These are phyloP conservation scores for Brachymystax lenok DNA, from an alignment of 2,797 vertebrate genomes.

Conservation along the genomic window DNA sequence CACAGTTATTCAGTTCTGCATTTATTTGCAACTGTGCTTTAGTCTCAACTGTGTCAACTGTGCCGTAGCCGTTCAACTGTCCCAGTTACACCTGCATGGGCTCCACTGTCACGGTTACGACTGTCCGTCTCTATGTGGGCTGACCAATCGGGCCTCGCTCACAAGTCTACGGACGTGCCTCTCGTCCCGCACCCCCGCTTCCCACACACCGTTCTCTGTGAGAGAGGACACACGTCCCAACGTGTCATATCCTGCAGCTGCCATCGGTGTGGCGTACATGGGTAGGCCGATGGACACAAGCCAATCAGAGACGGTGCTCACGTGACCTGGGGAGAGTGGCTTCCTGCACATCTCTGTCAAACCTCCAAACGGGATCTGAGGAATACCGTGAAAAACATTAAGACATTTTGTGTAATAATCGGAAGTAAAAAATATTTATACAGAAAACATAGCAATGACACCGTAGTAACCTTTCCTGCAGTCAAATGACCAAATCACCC, in stretches of 20 bases:
- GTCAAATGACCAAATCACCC: too few relatives aligned
- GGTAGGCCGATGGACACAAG: slow-evolving; percentile 92
- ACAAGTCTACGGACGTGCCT: slow-evolving; percentile 87
- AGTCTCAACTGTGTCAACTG: neutral
- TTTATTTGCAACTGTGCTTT: slow-evolving; percentile 9
- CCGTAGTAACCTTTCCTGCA: too few relatives aligned
- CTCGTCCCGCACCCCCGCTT: slow-evolving; percentile 89
- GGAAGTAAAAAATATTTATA: neutral
- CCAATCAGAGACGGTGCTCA: slow-evolving; percentile 88
- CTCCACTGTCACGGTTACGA: slow-evolving; percentile 43
- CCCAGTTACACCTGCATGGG: neutral
- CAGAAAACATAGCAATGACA: neutral
- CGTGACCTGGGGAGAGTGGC: slow-evolving; percentile 78
- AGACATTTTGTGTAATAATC: neutral
- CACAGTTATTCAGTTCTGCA: slow-evolving; percentile 17
- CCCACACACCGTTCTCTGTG: slow-evolving; percentile 82
- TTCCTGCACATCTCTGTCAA: slow-evolving; percentile 93
- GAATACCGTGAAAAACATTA: neutral
- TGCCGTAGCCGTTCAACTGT: slow-evolving; percentile 6
- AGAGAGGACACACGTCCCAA: slow-evolving; percentile 85
- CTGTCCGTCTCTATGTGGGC: slow-evolving; percentile 45
- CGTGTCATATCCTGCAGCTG: slow-evolving; percentile 82
- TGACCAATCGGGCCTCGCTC: slow-evolving; percentile 81
- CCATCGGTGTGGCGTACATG: slow-evolving; percentile 84
- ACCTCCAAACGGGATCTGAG: slow-evolving; percentile 93